A percentile compares a stretch with the other conserved stretches of the same genome.
Evolutionary conservation across 1,140 invertebrate genomes (phyloP).

Genomic region (Drosophila littoralis): DNA sequence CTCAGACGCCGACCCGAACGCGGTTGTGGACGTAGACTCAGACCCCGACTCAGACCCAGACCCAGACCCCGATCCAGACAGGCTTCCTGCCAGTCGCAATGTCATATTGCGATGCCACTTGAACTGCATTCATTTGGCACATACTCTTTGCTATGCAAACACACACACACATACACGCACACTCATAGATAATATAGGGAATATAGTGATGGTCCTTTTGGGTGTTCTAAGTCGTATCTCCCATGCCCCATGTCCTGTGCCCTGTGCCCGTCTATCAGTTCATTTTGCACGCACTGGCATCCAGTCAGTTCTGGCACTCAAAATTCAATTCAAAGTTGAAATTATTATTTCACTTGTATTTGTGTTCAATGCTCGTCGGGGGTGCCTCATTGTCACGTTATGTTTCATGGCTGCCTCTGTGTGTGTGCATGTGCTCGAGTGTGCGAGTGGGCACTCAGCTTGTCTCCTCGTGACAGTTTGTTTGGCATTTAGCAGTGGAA

Average conservation of each 20-base stretch:
- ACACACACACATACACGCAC: conserved; percentile 8
- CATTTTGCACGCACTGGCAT: conserved; percentile 65
- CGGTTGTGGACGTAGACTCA: not conserved
- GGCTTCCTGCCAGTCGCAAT: conserved; percentile 48
- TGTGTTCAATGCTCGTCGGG: conserved; percentile 20
- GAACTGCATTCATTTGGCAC: conserved; percentile 71
- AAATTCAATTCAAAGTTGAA: conserved; percentile 74
- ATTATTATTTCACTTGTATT: conserved; percentile 75
- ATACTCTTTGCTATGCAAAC: conserved; percentile 57
- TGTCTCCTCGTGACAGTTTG: conserved; percentile 62
- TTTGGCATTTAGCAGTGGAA: conserved; percentile 73
- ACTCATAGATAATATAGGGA: conserved; percentile 21
- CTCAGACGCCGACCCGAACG: too few relatives aligned
- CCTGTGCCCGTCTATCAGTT: conserved; percentile 28
- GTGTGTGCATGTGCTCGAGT: conserved; percentile 3
- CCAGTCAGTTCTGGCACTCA: conserved; percentile 52
- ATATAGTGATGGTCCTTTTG: conserved; percentile 14
- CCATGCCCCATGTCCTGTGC: not conserved
- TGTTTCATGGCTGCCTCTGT: conserved; percentile 8
- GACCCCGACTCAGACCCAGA: not conserved
- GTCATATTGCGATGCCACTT: conserved; percentile 70
- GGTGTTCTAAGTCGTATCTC: not conserved
- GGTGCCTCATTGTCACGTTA: conserved; percentile 40
- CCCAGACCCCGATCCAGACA: not conserved
- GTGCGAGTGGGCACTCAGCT: conserved; percentile 47